Conservation (phyloP, 2,113 vertebrate genomes). For the Aleadryas rufinucha region DNA sequence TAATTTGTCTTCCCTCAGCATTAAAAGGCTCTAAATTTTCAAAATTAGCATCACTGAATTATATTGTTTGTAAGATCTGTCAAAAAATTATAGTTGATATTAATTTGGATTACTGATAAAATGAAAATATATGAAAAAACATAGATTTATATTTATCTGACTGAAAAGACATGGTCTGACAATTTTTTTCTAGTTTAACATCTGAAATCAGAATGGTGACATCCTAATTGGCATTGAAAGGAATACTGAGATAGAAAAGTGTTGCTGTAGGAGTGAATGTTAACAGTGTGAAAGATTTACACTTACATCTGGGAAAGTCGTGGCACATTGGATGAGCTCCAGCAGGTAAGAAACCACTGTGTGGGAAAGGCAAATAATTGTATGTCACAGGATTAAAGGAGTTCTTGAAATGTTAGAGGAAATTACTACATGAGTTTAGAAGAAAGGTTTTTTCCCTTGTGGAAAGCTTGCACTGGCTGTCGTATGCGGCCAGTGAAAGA, state of each 20-base stretch:
- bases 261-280: background rate
- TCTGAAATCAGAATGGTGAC: background rate
- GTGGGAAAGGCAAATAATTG: background rate
- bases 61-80: background rate
- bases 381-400: background rate
- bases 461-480: background rate
- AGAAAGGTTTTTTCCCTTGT: background rate
- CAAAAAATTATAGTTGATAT: background rate
- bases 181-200: background rate
- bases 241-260: background rate
- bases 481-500: fast-evolving
- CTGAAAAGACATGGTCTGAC: background rate
- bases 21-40: background rate
- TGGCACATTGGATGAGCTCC: constrained; percentile 4
- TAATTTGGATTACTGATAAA: background rate
- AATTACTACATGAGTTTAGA: constrained; percentile 1
- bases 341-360: constrained; percentile 1
- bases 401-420: background rate
- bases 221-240: constrained; percentile 21
- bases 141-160: background rate
- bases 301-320: constrained; percentile 2
- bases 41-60: background rate
- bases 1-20: background rate
- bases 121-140: background rate
- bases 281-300: constrained; percentile 29